Percentiles rank a stretch among this genome's conserved stretches.
These are phyloP conservation scores for Scaptomyza parva DNA, from an alignment of 2,888 invertebrate genomes.

Conservation along the genomic window DNA sequence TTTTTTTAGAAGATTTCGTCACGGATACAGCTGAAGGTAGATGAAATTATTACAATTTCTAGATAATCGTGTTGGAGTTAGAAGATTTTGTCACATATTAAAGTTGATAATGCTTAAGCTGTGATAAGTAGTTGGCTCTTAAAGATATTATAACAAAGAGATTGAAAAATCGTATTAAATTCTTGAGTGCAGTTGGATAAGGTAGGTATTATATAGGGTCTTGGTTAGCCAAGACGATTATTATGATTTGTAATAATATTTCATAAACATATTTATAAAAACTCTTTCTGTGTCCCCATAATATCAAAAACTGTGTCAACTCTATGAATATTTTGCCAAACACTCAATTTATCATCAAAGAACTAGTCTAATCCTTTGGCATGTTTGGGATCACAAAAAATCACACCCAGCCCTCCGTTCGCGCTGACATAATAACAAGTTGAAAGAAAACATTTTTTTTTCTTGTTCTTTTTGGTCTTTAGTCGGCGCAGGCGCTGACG, in stretches of 20 bases:
- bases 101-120: slow-evolving; percentile 3
- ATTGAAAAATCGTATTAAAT: not conserved
- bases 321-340: slow-evolving; percentile 22
- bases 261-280: not conserved
- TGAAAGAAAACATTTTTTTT: slow-evolving; percentile 50
- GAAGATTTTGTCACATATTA: not conserved
- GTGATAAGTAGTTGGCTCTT: not conserved
- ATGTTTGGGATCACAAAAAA: slow-evolving; percentile 1
- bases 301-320: slow-evolving; percentile 28
- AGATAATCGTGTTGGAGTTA: not conserved
- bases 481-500: slow-evolving; percentile 54
- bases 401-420: slow-evolving; percentile 21
- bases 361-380: slow-evolving; percentile 22
- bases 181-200: not conserved
- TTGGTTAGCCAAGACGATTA: not conserved
- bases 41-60: not conserved
- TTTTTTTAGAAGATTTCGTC: slow-evolving; percentile 5
- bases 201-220: not conserved
- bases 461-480: slow-evolving; percentile 57
- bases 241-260: too few species aligned
- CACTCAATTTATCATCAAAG: slow-evolving; percentile 32
- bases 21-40: slow-evolving; percentile 6
- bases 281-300: fast-evolving
- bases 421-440: slow-evolving; percentile 58
- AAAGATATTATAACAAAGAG: not conserved